These are phyloP conservation scores for Sylvicola cinctus DNA, from an alignment of 2,888 invertebrate species.

Conservation along the genomic window DNA sequence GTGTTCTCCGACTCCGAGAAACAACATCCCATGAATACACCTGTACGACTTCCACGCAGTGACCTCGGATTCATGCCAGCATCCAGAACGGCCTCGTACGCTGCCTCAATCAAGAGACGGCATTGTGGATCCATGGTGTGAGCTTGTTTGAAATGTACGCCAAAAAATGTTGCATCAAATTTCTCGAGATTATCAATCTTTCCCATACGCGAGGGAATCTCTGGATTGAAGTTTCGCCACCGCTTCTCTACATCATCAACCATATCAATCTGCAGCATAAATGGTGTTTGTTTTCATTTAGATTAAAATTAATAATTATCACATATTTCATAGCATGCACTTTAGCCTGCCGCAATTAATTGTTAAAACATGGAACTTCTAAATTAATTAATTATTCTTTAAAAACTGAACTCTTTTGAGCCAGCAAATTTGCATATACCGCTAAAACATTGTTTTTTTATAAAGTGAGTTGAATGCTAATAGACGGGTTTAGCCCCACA, in stretches of 20 bases:
- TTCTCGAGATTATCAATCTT: slow-evolving; percentile 47
- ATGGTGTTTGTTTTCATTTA: neutral
- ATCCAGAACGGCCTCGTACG: slow-evolving; percentile 61
- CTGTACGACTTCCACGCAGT: slow-evolving; percentile 43
- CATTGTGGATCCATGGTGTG: slow-evolving; percentile 63
- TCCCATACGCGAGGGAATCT: slow-evolving; percentile 53
- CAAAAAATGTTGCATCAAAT: slow-evolving; percentile 59
- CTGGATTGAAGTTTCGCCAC: slow-evolving; percentile 52
- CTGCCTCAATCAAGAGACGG: slow-evolving; percentile 52
- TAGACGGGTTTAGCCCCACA: too few relatives aligned
- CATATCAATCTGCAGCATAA: slow-evolving; percentile 44
- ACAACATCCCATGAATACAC: slow-evolving; percentile 52
- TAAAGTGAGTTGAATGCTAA: too few relatives aligned
- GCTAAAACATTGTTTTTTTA: too few relatives aligned
- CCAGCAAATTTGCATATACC: too few relatives aligned
- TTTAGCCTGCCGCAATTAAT: too few relatives aligned
- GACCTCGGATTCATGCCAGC: slow-evolving; percentile 45
- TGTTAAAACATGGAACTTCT: too few relatives aligned
- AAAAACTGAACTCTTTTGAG: too few relatives aligned
- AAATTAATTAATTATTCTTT: too few relatives aligned
- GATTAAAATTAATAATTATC: too few relatives aligned
- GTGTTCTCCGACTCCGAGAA: slow-evolving; percentile 53
- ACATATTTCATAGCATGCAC: too few relatives aligned
- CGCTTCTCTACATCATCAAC: slow-evolving; percentile 58
- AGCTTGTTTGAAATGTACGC: slow-evolving; percentile 52